Percentiles rank a stretch among this genome's conserved stretches.
Evolutionary conservation across 2,797 vertebrate genomes (phyloP).

Genomic region (Buphagus erythrorhynchus): DNA sequence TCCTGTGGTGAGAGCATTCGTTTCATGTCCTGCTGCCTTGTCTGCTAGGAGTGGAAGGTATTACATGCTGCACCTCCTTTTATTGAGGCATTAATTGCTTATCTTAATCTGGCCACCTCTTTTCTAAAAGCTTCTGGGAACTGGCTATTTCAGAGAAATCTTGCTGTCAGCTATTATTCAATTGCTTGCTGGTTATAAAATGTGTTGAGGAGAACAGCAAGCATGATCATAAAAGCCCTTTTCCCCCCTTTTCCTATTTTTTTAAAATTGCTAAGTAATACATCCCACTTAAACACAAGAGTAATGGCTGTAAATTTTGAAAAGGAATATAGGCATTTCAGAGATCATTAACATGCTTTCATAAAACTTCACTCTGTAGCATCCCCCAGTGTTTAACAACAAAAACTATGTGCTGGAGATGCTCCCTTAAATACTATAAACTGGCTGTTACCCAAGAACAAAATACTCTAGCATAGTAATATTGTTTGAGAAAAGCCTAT

Average conservation of each 20-base stretch:
- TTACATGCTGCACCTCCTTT: background rate
- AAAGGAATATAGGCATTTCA: background rate
- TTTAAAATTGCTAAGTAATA: background rate
- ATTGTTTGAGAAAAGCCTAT: background rate
- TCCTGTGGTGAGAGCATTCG: background rate
- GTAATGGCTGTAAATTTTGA: background rate
- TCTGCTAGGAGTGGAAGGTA: background rate
- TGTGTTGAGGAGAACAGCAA: background rate
- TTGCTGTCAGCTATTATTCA: background rate
- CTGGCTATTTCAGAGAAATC: background rate
- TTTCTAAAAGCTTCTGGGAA: background rate
- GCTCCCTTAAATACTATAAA: background rate
- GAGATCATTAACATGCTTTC: background rate
- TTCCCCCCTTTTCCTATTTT: rapidly evolving
- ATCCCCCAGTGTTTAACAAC: background rate
- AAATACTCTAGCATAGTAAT: background rate
- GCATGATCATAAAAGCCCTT: background rate
- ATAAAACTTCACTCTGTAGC: background rate
- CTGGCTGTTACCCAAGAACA: background rate
- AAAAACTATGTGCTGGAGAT: background rate
- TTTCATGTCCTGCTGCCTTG: background rate
- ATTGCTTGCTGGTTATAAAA: background rate
- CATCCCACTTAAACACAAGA: background rate
- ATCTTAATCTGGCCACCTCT: background rate
- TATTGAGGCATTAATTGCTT: background rate